These are phyloP conservation scores for Galleria mellonella DNA, from an alignment of 1,140 invertebrate genomes.

Conservation along the genomic window DNA sequence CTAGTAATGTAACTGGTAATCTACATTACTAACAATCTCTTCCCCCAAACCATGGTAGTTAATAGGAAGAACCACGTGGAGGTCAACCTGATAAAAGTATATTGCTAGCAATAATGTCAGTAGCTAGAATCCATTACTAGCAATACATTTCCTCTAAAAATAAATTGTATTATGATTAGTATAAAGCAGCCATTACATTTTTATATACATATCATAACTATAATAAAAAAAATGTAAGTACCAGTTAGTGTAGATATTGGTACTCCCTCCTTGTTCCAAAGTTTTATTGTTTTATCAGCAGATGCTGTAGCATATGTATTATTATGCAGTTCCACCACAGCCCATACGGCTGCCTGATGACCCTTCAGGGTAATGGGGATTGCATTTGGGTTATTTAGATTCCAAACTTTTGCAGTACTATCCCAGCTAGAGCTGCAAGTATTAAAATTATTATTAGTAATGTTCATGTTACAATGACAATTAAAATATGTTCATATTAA, in stretches of 20 bases:
- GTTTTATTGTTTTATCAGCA: slow-evolving; percentile 92
- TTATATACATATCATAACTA: neutral
- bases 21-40: no score
- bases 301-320: slow-evolving; percentile 86
- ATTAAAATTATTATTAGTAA: neutral
- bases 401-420: slow-evolving; percentile 88
- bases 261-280: slow-evolving; percentile 82
- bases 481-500: no score
- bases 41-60: no score
- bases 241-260: slow-evolving; percentile 71
- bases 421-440: slow-evolving; percentile 93
- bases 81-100: no score
- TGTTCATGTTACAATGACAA: no score
- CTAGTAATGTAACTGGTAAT: no score
- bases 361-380: slow-evolving; percentile 78
- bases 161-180: no score
- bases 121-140: no score
- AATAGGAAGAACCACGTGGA: no score
- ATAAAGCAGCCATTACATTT: no score
- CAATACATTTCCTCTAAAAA: no score
- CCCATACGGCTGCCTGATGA: slow-evolving; percentile 94
- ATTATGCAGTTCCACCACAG: slow-evolving; percentile 79
- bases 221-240: slow-evolving; percentile 18
- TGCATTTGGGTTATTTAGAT: slow-evolving; percentile 69
- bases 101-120: no score